Evolutionary conservation across 2,888 invertebrate genomes (phyloP), one percentile per base, ranked within the genome.

Genomic region (Cephus sareptanus): DNA sequence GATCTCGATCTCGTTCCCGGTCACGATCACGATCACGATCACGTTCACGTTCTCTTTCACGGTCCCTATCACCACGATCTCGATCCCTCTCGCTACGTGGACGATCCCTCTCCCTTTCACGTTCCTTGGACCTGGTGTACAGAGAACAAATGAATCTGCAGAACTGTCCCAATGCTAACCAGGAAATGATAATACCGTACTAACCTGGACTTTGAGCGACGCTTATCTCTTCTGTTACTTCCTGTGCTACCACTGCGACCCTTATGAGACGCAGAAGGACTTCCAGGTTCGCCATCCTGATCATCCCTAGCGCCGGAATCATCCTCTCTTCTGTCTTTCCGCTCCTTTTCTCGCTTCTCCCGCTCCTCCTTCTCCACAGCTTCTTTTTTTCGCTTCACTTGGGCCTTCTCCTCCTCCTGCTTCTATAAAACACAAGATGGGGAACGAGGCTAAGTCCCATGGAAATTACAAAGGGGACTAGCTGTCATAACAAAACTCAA

Each of bases 351-450:
- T 11, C 93, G 92, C 82, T 93, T 91, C 79, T 91, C 91, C 0
- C 90, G 85, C 77, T 94, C 94, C 81, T 95, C 95, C 90, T 95
- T 95, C 90, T 95, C 95, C 4, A 90, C 90, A 74, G 93, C 93
- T 85, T 94, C 94, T 85, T 93, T 93, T 93, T 96, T 95, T 92
- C 94, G 92, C 83, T 94, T 93, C 73, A 94, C 94, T 90, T 95
- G 90, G 75, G 91, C 95, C 87, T 94, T 94, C 88, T 95, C 95
- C 90, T 95, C 95, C 91, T 96, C 96, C 92, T 95, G 95, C 93
- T 95, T 95, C 95, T 95, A 93, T 89, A 93, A 93, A 92, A 92
- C 92, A 92, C 87, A 91, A 90, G 84, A 83, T 86, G 82, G 79
- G 37, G 34, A 70, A 71, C 71, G 33, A 71, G 13, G 71, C 31